Conservation (phyloP, 2,113 vertebrate species). For the Chaetodon auriga region DNA sequence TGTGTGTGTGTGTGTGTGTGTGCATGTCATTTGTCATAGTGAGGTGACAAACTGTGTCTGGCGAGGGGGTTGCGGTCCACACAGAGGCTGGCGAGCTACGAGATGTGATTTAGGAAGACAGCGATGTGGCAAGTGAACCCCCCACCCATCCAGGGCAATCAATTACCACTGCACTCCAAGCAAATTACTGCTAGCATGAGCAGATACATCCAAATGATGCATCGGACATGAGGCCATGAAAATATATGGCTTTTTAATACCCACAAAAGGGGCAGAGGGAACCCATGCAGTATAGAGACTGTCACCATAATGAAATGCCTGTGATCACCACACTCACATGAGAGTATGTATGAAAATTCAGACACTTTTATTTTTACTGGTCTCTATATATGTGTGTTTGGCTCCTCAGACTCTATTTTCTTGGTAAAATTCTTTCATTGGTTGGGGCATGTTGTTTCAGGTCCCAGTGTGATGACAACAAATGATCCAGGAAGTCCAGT, state of each 20-base stretch:
- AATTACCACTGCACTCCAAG: slow-evolving; percentile 63
- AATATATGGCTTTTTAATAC: slow-evolving; percentile 72
- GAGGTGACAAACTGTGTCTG: slow-evolving; percentile 50
- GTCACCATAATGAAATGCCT: neutral
- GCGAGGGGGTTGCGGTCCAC: slow-evolving; percentile 38
- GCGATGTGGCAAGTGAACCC: slow-evolving; percentile 23
- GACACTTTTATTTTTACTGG: neutral
- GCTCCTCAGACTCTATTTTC: neutral
- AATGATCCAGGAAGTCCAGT: too few species aligned
- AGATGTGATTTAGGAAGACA: slow-evolving; percentile 70
- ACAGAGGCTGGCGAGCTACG: slow-evolving; percentile 11
- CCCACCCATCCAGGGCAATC: slow-evolving; percentile 50
- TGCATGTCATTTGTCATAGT: slow-evolving; percentile 44
- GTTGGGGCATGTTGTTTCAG: neutral
- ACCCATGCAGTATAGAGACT: neutral
- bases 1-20: slow-evolving; percentile 27
- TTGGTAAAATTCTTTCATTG: neutral
- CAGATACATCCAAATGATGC: slow-evolving; percentile 66
- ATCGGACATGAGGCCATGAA: slow-evolving; percentile 58
- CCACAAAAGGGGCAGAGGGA: slow-evolving; percentile 22
- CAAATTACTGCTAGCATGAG: slow-evolving; percentile 62
- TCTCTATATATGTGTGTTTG: neutral
- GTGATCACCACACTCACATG: slow-evolving; percentile 7
- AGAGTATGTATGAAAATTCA: too few species aligned
- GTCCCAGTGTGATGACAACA: too few species aligned